Base-by-base conservation (phyloP, 2,888 invertebrate species). In the Caenorhabditis drosophilae region DNA sequence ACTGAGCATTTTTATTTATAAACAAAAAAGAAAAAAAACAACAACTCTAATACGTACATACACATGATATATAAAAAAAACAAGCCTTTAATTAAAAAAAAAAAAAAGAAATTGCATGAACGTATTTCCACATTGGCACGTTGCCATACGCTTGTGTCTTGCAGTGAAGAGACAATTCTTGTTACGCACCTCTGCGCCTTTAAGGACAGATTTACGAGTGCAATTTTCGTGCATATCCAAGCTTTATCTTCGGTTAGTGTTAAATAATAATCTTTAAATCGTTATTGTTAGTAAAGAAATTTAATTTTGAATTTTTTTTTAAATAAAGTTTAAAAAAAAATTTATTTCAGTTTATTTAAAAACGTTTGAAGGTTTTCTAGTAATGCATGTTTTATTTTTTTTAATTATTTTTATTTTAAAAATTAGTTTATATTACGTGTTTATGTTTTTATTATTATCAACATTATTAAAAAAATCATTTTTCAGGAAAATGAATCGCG, bases 401-500 rank as follows among this genome's bases (percentile, higher is more conserved):
- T n/a, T n/a, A n/a, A n/a, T n/a, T n/a, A n/a, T n/a, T n/a, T n/a
- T n/a, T n/a, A n/a, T n/a, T n/a, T n/a, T n/a, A n/a, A n/a, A n/a
- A n/a, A n/a, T n/a, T n/a, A n/a, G n/a, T n/a, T n/a, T n/a, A n/a
- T n/a, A n/a, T n/a, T n/a, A n/a, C n/a, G n/a, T n/a, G n/a, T n/a
- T n/a, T n/a, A n/a, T n/a, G n/a, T n/a, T n/a, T n/a, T n/a, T n/a
- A n/a, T n/a, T n/a, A n/a, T n/a, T n/a, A n/a, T n/a, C n/a, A n/a
- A n/a, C n/a, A n/a, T n/a, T n/a, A n/a, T n/a, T n/a, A n/a, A n/a
- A n/a, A n/a, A n/a, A n/a, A n/a, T n/a, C n/a, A n/a, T n/a, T n/a
- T 63, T 62, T 22, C 51, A 55, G 59, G 41, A 66, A 34, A 59
- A 52, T 73, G 70, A 71, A 70, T 53, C 73, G 73, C 50, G 54